Percentiles rank a stretch among this genome's conserved stretches.
Conservation (phyloP, 2,888 invertebrate genomes). For the Chironomus riparius region DNA sequence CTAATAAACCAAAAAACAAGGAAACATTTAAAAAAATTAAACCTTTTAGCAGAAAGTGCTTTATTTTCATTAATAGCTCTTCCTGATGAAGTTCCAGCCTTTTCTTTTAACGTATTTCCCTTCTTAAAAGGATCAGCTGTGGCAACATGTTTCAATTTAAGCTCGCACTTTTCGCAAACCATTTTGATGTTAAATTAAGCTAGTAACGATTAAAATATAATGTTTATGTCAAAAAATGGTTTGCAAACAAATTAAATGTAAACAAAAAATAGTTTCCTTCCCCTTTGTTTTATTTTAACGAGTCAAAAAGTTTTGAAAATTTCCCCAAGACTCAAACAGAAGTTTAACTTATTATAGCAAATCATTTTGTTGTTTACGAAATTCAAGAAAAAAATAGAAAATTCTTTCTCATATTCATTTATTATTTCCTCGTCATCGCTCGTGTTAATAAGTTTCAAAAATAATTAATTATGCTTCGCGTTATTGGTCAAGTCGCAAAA, state of each 20-base stretch:
- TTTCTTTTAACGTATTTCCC: constrained; percentile 36
- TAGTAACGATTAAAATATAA: no score
- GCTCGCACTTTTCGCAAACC: constrained; percentile 89
- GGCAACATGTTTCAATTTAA: constrained; percentile 84
- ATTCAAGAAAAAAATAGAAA: neutral
- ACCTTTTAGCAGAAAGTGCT: constrained; percentile 62
- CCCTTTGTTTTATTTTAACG: no score
- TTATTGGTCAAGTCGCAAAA: neutral
- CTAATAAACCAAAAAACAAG: no score
- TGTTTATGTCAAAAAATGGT: no score
- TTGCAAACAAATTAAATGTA: no score
- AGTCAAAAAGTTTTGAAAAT: no score
- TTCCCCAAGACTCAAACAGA: no score
- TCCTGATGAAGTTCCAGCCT: constrained; percentile 84
- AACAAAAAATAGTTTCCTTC: no score
- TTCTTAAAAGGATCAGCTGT: constrained; percentile 95
- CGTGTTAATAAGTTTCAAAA: neutral
- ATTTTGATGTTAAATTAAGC: constrained; percentile 43
- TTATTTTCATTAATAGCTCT: constrained; percentile 93
- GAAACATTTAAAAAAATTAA: no score
- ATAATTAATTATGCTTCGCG: neutral
- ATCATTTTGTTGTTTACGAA: neutral
- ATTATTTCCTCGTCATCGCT: neutral
- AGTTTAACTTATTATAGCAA: no score
- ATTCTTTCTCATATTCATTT: neutral